Evolutionary conservation across 64 coral and sea anemone genomes (phyloP).

Genomic region (Stylophora pistillata): DNA sequence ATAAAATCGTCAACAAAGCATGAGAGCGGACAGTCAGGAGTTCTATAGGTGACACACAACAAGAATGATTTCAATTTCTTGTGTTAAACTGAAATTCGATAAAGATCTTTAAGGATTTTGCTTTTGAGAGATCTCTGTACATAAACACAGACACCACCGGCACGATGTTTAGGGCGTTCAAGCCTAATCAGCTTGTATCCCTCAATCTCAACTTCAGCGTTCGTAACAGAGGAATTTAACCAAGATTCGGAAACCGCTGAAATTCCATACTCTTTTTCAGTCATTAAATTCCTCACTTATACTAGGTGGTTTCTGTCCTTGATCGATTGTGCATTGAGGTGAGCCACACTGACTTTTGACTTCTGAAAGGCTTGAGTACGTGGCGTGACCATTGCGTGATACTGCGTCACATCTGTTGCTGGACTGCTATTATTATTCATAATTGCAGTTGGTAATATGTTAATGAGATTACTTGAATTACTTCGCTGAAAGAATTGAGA

Average conservation of each 20-base stretch:
- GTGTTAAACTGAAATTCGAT: slow-evolving; percentile 34
- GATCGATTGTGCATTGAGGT: slow-evolving; percentile 36
- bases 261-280: slow-evolving; percentile 31
- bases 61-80: slow-evolving; percentile 43
- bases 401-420: slow-evolving; percentile 27
- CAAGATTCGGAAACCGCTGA: slow-evolving; percentile 21
- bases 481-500: no score
- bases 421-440: no score
- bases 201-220: slow-evolving; percentile 48
- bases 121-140: slow-evolving; percentile 44
- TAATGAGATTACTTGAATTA: no score
- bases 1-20: slow-evolving; percentile 37
- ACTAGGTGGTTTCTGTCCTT: slow-evolving; percentile 52
- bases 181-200: slow-evolving; percentile 58
- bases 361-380: slow-evolving; percentile 1
- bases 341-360: slow-evolving; percentile 40
- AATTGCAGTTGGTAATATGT: no score
- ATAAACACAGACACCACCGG: slow-evolving; percentile 33
- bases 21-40: background rate
- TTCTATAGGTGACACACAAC: slow-evolving; percentile 28
- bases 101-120: slow-evolving; percentile 50
- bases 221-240: slow-evolving; percentile 35
- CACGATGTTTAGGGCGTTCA: slow-evolving; percentile 15
- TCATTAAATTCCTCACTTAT: slow-evolving; percentile 18
- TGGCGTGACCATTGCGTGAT: slow-evolving; percentile 22